Conservation (phyloP, 2,888 invertebrate species). For the Cephus runcator region DNA sequence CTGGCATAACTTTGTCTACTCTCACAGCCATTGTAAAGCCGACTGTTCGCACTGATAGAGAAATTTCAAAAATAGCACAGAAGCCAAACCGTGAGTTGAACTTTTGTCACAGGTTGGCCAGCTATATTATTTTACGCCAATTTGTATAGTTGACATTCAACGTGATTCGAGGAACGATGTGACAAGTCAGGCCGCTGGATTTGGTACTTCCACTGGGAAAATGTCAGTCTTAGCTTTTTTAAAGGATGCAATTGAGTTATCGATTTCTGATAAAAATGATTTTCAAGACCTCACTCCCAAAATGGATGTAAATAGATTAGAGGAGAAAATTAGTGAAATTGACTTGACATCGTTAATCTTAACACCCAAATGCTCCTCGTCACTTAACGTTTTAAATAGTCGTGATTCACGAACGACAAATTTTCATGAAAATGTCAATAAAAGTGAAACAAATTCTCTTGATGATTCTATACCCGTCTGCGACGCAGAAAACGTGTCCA, state of each 20-base stretch:
- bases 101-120: background rate
- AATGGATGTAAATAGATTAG: background rate
- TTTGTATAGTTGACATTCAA: background rate
- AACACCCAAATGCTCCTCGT: background rate
- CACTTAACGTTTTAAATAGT: background rate
- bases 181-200: background rate
- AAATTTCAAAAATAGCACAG: background rate
- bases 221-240: slow-evolving; percentile 11
- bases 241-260: background rate
- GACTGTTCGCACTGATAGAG: background rate
- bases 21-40: slow-evolving; percentile 1
- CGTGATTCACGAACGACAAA: background rate
- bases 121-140: background rate
- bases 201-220: background rate
- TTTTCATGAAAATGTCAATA: background rate
- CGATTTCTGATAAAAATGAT: background rate
- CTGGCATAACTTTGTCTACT: background rate
- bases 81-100: background rate
- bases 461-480: background rate
- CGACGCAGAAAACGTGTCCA: background rate
- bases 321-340: background rate
- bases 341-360: background rate
- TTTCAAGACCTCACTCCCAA: slow-evolving; percentile 1
- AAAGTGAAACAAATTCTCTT: background rate
- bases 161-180: background rate